These are phyloP conservation scores for Hippopotamus amphibius DNA, from an alignment of 2,113 vertebrate species.

Conservation along the genomic window DNA sequence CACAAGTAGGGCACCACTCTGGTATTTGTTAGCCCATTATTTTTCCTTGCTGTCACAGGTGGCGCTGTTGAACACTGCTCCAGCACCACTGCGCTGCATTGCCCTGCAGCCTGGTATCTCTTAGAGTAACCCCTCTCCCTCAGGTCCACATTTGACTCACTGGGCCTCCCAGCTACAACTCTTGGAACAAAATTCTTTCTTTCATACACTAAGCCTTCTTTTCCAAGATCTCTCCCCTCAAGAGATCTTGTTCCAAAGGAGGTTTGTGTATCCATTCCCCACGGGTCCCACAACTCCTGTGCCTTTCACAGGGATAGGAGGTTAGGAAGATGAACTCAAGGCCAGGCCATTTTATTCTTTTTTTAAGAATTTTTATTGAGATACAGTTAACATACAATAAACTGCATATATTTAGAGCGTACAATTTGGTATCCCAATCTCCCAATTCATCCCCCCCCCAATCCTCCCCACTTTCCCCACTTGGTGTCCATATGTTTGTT, in stretches of 20 bases:
- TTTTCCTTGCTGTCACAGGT: not conserved
- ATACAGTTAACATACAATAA: too few relatives aligned
- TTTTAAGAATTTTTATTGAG: too few relatives aligned
- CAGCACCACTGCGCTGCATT: rapidly evolving
- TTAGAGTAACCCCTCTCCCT: not conserved
- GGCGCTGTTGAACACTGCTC: not conserved
- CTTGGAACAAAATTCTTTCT: not conserved
- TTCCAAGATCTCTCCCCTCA: not conserved
- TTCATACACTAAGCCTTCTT: not conserved
- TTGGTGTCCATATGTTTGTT: too few relatives aligned
- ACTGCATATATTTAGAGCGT: too few relatives aligned
- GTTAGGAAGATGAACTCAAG: not conserved
- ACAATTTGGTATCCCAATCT: too few relatives aligned
- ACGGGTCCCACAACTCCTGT: not conserved
- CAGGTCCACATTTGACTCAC: not conserved
- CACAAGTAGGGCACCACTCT: not conserved
- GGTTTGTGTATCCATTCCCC: not conserved
- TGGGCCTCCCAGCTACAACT: not conserved
- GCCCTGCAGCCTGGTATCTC: not conserved
- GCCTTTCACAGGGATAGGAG: not conserved
- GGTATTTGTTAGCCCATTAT: not conserved
- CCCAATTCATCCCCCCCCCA: too few relatives aligned
- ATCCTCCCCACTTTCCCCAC: too few relatives aligned
- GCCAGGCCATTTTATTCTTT: not conserved
- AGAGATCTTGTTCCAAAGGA: not conserved